phyloP scores from a whole-genome alignment of 2,113 vertebrate genomes.

The Alces alces region DNA sequence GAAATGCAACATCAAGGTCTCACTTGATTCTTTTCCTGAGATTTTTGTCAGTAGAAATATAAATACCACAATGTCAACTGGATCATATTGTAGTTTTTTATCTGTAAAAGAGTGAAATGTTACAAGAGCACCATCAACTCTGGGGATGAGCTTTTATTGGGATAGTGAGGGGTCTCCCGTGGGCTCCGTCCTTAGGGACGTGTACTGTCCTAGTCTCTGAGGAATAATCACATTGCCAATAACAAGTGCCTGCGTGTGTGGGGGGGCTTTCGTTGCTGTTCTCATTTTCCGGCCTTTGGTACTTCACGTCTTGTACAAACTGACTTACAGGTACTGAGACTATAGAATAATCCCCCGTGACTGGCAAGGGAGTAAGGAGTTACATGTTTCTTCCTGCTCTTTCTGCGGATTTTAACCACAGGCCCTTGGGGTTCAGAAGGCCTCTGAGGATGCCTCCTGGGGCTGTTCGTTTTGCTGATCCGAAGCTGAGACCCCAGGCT shows the following conservation, averaged over 20 bases:
- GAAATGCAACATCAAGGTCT: slow-evolving; percentile 45
- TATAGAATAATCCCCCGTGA: not conserved
- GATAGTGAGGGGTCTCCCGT: not conserved
- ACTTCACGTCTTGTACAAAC: not conserved
- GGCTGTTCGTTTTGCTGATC: not conserved
- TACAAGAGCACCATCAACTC: not conserved
- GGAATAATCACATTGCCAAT: not conserved
- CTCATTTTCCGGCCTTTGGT: not conserved
- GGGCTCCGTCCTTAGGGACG: not conserved
- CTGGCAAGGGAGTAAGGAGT: not conserved
- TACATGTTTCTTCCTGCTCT: not conserved
- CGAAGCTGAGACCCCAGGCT: not conserved
- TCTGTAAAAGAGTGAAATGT: slow-evolving; percentile 1
- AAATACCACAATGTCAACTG: slow-evolving; percentile 21
- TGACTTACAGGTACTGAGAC: not conserved
- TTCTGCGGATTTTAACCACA: not conserved
- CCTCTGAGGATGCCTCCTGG: not conserved
- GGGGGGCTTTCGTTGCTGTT: not conserved
- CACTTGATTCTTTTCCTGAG: not conserved
- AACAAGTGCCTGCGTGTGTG: not conserved
- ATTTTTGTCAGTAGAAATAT: slow-evolving; percentile 29
- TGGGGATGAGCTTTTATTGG: not conserved
- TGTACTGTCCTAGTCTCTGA: not conserved
- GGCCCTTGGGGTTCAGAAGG: not conserved
- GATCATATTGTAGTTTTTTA: not conserved